These are phyloP conservation scores for Polyommatus icarus DNA, from an alignment of 2,888 invertebrate genomes.

Conservation along the genomic window DNA sequence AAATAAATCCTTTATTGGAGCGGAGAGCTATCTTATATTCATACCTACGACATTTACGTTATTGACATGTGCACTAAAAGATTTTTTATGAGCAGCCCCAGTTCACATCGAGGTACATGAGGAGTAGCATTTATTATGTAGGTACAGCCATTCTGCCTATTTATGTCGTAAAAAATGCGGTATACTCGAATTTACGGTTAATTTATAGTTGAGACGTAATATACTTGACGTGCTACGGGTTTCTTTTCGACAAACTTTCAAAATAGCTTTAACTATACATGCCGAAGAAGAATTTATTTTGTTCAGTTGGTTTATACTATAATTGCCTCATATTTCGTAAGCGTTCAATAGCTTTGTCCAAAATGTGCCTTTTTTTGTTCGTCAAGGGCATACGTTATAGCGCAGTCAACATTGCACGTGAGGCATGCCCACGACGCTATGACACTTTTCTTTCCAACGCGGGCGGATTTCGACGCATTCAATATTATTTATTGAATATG, in stretches of 20 bases:
- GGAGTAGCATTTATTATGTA: slow-evolving; percentile 28
- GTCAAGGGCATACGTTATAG: too few relatives aligned
- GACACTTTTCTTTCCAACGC: too few relatives aligned
- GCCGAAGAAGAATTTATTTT: not conserved
- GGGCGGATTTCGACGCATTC: too few relatives aligned
- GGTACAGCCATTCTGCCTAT: slow-evolving; percentile 8
- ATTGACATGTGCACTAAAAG: slow-evolving; percentile 25
- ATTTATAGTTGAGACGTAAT: slow-evolving; percentile 24
- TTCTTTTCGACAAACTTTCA: not conserved
- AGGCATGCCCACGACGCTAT: too few relatives aligned
- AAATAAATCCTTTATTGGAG: not conserved
- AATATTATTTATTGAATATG: too few relatives aligned
- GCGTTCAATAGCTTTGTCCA: too few relatives aligned
- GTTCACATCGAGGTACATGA: slow-evolving; percentile 22
- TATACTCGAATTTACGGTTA: slow-evolving; percentile 24
- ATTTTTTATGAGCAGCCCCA: slow-evolving; percentile 24
- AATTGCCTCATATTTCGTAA: too few relatives aligned
- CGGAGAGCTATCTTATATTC: not conserved
- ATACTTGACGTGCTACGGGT: not conserved
- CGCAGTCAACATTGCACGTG: too few relatives aligned
- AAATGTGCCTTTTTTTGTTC: too few relatives aligned
- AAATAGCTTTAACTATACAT: not conserved
- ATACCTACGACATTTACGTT: slow-evolving; percentile 21
- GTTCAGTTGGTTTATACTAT: not conserved
- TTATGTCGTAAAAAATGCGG: slow-evolving; percentile 19